Conservation (phyloP, 2,113 vertebrate genomes). For the Triplophysa rosa region DNA sequence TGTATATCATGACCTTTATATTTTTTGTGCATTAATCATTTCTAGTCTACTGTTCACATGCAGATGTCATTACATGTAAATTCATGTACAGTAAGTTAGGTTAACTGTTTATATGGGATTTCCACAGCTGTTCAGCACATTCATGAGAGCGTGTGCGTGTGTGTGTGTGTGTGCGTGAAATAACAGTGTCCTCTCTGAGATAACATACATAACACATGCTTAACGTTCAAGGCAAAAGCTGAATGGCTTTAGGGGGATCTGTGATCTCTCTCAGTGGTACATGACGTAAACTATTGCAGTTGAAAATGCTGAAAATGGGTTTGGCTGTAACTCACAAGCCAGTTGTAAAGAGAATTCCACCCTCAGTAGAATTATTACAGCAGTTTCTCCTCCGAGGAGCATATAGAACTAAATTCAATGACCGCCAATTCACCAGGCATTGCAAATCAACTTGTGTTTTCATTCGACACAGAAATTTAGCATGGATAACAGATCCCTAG, state of each 20-base stretch:
- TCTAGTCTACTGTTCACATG: constrained; percentile 1
- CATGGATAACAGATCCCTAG: neutral
- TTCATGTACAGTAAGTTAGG: neutral
- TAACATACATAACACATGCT: constrained; percentile 38
- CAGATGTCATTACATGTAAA: neutral
- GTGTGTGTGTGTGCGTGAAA: constrained; percentile 15
- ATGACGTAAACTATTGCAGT: constrained; percentile 28
- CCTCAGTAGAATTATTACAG: neutral
- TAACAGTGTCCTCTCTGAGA: constrained; percentile 10
- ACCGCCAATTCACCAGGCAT: neutral
- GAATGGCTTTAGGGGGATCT: constrained; percentile 37
- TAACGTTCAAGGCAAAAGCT: constrained; percentile 16
- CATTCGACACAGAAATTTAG: neutral
- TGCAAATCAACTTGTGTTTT: neutral
- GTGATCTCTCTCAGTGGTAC: constrained; percentile 2
- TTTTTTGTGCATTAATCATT: constrained; percentile 33
- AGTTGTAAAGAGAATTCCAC: constrained; percentile 11
- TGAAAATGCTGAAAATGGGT: constrained; percentile 1
- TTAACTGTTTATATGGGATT: neutral
- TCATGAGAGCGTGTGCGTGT: constrained; percentile 24
- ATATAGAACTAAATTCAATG: neutral
- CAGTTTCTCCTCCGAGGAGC: too few relatives aligned
- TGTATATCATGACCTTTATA: constrained; percentile 51
- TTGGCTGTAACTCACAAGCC: constrained; percentile 1
- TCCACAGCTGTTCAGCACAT: constrained; percentile 52